Conservation (phyloP, 2,113 vertebrate genomes). For the Podilymbus podiceps region DNA sequence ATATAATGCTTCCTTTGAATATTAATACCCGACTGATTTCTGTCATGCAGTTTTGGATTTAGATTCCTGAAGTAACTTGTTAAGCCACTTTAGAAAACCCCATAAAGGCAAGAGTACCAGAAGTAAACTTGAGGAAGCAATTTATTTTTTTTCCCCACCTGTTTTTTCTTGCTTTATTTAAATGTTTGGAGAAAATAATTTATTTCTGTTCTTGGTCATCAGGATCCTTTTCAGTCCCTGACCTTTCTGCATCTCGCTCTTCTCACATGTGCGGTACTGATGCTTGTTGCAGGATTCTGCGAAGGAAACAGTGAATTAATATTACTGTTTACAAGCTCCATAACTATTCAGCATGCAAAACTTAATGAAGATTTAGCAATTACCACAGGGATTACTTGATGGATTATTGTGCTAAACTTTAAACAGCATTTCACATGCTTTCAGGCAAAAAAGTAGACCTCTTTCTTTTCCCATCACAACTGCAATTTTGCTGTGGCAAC, state of each 20-base stretch:
- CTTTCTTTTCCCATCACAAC: not conserved
- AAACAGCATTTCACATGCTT: not conserved
- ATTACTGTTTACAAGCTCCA: not conserved
- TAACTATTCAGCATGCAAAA: not conserved
- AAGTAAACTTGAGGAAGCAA: not conserved
- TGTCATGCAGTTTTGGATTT: not conserved
- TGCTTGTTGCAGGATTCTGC: not conserved
- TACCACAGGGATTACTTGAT: slow-evolving; percentile 1
- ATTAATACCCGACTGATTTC: not conserved
- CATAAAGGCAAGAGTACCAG: not conserved
- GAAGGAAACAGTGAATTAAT: not conserved
- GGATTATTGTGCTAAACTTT: not conserved
- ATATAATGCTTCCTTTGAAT: slow-evolving; percentile 29
- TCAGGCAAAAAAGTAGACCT: not conserved
- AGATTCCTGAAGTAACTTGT: not conserved
- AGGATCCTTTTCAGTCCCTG: not conserved
- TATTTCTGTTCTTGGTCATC: not conserved
- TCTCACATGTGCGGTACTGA: not conserved
- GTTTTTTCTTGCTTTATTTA: not conserved
- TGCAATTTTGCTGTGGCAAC: not conserved
- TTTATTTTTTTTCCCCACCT: not conserved
- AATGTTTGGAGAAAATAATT: not conserved
- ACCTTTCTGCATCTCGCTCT: not conserved
- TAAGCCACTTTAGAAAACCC: not conserved
- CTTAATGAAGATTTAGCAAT: slow-evolving; percentile 29